Evolutionary conservation across 1,140 invertebrate species (phyloP), one percentile per base, ranked within the genome.

Genomic region (Macrobrachium rosenbergii): DNA sequence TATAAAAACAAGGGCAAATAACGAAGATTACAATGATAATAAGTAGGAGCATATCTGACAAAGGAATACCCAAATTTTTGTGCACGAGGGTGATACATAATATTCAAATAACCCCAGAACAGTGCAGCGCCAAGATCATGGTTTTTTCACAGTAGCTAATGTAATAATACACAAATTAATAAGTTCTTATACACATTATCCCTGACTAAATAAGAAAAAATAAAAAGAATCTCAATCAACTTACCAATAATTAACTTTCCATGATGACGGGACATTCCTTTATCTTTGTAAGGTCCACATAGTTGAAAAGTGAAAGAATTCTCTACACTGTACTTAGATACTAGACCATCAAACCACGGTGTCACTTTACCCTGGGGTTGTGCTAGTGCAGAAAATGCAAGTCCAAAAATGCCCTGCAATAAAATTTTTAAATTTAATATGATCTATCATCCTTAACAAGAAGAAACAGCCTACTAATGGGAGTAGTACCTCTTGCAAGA

Each of bases 341-440:
- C 73, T 19, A 83, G 45, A 43, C 60, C 80, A 79, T 87, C 87
- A 79, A 90, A 84, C 89, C 89, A 90, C 0, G 90, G 87, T 2
- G 59, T 60, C 10, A 88, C 81, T 45, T 37, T 63, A 16, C 87
- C 80, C 63, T 88, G 76, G 0, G 90, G 90, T 58, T 88, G 77
- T 43, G 92, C 91, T 69, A 93, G 91, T 75, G 90, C 89, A 37
- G 90, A 77, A 90, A 93, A 93, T 10, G 92, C 93, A 69, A 93
- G 82, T 16, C 93, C 93, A 19, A 93, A 78, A 86, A 93, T 93
- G 45, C 93, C 93, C 88, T 93, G 91, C 14, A 86, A 88, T 45
- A 72, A 60, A 6, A 2, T 10, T 73, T n/a, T 52, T 43, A 5
- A 37, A 75, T 63, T 2, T 37, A 43, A 69, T 59, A 62, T 64